Percentiles rank a stretch among this genome's conserved stretches.
These are phyloP conservation scores for Colossoma macropomum DNA, from an alignment of 2,113 vertebrate species.

Conservation along the genomic window DNA sequence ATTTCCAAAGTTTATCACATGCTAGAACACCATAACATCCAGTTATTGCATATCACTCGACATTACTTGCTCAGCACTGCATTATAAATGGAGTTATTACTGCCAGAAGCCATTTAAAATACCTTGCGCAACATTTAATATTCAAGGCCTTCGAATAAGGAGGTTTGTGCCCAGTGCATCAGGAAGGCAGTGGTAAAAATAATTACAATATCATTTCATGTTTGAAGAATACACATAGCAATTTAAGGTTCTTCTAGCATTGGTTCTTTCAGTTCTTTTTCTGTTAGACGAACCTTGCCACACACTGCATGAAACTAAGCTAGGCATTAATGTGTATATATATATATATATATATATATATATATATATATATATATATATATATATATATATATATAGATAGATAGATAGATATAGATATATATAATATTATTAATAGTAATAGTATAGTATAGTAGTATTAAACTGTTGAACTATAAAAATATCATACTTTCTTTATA, in stretches of 20 bases:
- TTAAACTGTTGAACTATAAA: too few relatives aligned
- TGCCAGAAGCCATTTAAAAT: slow-evolving; percentile 49
- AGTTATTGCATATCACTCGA: slow-evolving; percentile 57
- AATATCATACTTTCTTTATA: neutral
- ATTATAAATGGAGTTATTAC: slow-evolving; percentile 58
- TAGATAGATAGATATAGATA: neutral
- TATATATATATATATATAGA: neutral
- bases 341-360: neutral
- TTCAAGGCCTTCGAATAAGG: slow-evolving; percentile 34
- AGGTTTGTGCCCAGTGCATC: slow-evolving; percentile 33
- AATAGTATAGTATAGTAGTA: neutral
- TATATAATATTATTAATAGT: neutral
- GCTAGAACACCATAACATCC: slow-evolving; percentile 75
- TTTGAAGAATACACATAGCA: slow-evolving; percentile 1
- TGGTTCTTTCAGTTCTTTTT: neutral
- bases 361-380: slow-evolving; percentile 7
- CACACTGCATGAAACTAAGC: neutral
- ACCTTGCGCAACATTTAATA: slow-evolving; percentile 41
- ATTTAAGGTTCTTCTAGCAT: neutral
- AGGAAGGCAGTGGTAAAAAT: slow-evolving; percentile 22
- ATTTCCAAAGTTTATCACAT: slow-evolving; percentile 77
- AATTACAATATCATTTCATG: slow-evolving; percentile 31
- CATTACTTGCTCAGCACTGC: slow-evolving; percentile 38
- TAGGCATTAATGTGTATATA: too few relatives aligned
- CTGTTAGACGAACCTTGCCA: neutral